Percentiles rank a stretch among this genome's conserved stretches.
Evolutionary conservation across 2,797 vertebrate species (phyloP).

Genomic region (Micropoecilia bifurca): DNA sequence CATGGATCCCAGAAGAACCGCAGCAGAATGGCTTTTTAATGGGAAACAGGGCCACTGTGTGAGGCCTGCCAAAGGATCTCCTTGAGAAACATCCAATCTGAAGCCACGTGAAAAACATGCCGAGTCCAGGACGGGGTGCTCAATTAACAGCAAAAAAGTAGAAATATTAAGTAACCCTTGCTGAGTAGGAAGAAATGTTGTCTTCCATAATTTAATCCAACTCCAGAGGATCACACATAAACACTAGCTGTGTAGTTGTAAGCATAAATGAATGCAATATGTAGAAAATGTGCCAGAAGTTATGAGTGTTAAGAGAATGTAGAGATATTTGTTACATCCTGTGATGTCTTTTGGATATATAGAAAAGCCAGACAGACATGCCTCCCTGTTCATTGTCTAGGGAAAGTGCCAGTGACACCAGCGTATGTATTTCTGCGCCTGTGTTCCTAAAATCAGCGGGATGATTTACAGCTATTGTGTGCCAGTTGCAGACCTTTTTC

Average conservation of each 20-base stretch:
- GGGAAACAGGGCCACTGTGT: slow-evolving; percentile 75
- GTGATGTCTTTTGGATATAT: slow-evolving; percentile 37
- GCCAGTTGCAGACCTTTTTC: slow-evolving; percentile 53
- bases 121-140: slow-evolving; percentile 65
- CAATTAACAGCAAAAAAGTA: slow-evolving; percentile 73
- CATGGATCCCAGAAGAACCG: slow-evolving; percentile 81
- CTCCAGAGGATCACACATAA: slow-evolving; percentile 44
- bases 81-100: slow-evolving; percentile 75
- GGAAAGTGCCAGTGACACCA: slow-evolving; percentile 50
- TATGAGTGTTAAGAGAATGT: slow-evolving; percentile 24
- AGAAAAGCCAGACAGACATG: slow-evolving; percentile 50
- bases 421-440: slow-evolving; percentile 36
- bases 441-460: slow-evolving; percentile 61
- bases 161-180: slow-evolving; percentile 54
- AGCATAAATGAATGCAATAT: slow-evolving; percentile 16
- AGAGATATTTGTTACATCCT: slow-evolving; percentile 24
- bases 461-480: slow-evolving; percentile 76
- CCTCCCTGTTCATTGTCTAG: slow-evolving; percentile 25
- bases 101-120: slow-evolving; percentile 65
- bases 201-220: slow-evolving; percentile 49
- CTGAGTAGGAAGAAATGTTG: slow-evolving; percentile 26
- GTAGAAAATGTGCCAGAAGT: slow-evolving; percentile 24
- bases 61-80: slow-evolving; percentile 77
- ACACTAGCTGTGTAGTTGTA: slow-evolving; percentile 13
- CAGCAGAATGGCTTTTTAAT: slow-evolving; percentile 84